phyloP scores from a whole-genome alignment of 2,113 vertebrate species.

The human region DNA sequence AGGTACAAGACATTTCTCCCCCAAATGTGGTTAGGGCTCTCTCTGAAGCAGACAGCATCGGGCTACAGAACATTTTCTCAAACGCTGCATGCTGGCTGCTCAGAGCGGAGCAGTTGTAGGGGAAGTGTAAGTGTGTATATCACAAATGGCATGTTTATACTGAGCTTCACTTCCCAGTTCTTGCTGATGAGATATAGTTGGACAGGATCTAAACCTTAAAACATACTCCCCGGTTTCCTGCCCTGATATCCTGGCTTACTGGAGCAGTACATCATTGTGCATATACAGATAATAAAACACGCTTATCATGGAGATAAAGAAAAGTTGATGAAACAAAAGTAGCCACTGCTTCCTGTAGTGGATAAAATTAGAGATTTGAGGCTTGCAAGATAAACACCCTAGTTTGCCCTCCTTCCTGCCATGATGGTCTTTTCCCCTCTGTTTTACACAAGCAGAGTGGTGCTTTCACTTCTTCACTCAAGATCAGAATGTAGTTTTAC shows the following conservation, averaged over 20 bases:
- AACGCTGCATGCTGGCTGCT: background rate
- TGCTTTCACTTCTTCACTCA: background rate
- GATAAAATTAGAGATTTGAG: background rate
- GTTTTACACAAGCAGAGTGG: background rate
- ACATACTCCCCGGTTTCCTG: background rate
- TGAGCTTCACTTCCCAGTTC: background rate
- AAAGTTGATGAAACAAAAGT: conserved; percentile 34
- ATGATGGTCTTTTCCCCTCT: background rate
- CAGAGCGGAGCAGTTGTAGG: background rate
- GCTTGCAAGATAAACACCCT: background rate
- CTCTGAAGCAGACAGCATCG: background rate
- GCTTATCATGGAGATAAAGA: background rate
- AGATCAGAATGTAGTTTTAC: background rate
- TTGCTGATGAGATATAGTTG: background rate
- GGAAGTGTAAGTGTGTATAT: background rate
- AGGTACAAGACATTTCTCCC: background rate
- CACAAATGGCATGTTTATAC: background rate
- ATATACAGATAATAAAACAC: background rate
- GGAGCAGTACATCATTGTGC: background rate
- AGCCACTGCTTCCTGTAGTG: background rate
- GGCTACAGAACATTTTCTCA: background rate
- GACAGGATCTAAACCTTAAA: conserved; percentile 22
- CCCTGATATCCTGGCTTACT: background rate
- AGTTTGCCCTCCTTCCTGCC: background rate
- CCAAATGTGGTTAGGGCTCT: background rate